These are phyloP conservation scores for Pristionchus maxplancki DNA, from an alignment of 2,888 invertebrate species.

Conservation along the genomic window DNA sequence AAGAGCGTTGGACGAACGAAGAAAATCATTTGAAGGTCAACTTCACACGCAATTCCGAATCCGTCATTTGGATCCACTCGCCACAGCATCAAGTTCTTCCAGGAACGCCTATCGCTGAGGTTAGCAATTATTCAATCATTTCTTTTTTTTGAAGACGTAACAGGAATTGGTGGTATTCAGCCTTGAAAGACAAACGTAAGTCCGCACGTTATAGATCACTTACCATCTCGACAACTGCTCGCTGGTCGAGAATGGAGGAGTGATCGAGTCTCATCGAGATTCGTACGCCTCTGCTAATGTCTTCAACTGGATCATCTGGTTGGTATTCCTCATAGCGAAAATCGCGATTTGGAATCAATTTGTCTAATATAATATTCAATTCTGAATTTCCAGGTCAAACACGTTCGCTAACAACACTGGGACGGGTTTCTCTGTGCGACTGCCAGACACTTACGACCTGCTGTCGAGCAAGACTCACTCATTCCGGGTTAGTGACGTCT, in stretches of 20 bases:
- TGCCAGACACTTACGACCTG: slow-evolving; percentile 83
- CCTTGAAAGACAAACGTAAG: too few species aligned
- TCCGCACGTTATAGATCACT: slow-evolving; percentile 85
- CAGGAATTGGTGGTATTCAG: background rate
- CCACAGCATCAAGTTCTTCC: slow-evolving; percentile 74
- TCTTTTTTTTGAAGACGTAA: too few species aligned
- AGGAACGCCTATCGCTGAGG: slow-evolving; percentile 86
- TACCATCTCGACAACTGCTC: slow-evolving; percentile 90
- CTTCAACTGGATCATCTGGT: slow-evolving; percentile 88
- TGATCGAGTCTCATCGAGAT: slow-evolving; percentile 85
- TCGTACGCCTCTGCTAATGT: slow-evolving; percentile 95
- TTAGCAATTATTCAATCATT: slow-evolving; percentile 80
- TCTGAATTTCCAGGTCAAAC: slow-evolving; percentile 68
- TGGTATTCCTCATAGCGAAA: background rate
- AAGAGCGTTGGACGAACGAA: background rate
- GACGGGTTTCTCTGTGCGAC: slow-evolving; percentile 90
- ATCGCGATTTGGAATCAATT: too few species aligned
- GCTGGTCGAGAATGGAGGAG: slow-evolving; percentile 89
- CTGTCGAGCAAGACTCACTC: slow-evolving; percentile 67
- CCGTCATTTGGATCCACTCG: slow-evolving; percentile 77
- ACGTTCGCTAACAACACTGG: slow-evolving; percentile 87
- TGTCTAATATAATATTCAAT: background rate
- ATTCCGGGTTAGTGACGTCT: slow-evolving; percentile 60
- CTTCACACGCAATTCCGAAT: slow-evolving; percentile 74
- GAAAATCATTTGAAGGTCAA: slow-evolving; percentile 62